Percentiles rank a stretch among this genome's conserved stretches.
These are phyloP conservation scores for Cyanistes caeruleus DNA, from an alignment of 2,113 vertebrate genomes.

Conservation along the genomic window DNA sequence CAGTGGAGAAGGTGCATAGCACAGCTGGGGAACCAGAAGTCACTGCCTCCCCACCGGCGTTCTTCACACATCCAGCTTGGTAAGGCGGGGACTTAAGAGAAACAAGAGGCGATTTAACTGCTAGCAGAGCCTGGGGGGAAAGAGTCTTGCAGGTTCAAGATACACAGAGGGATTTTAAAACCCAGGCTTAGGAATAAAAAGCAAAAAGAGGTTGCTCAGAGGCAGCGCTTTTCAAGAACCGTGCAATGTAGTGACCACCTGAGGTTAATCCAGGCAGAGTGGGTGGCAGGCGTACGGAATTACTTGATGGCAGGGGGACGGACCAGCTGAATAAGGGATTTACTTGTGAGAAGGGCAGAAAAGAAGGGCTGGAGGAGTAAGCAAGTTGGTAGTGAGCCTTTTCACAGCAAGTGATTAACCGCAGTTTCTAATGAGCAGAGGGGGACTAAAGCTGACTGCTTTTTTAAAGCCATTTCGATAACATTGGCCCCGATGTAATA, in stretches of 20 bases:
- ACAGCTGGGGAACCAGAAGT: neutral
- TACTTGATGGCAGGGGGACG: slow-evolving; percentile 8
- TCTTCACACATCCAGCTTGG: neutral
- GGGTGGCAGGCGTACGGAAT: slow-evolving; percentile 56
- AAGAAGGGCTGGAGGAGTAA: slow-evolving; percentile 23
- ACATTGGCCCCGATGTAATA: slow-evolving; percentile 33
- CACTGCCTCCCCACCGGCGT: neutral
- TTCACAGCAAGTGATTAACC: slow-evolving; percentile 52
- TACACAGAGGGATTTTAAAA: slow-evolving; percentile 55
- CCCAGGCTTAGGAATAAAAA: slow-evolving; percentile 31
- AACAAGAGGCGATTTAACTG: slow-evolving; percentile 54
- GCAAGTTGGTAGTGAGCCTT: slow-evolving; percentile 42
- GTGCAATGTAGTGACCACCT: slow-evolving; percentile 55
- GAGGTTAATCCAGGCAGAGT: slow-evolving; percentile 67
- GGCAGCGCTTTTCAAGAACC: slow-evolving; percentile 43
- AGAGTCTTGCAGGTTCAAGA: slow-evolving; percentile 38
- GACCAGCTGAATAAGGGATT: slow-evolving; percentile 58
- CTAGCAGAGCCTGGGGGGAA: slow-evolving; percentile 24
- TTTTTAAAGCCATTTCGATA: slow-evolving; percentile 60
- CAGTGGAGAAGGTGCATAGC: neutral
- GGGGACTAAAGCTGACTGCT: slow-evolving; percentile 33
- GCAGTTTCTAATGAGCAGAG: slow-evolving; percentile 38
- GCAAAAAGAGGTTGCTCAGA: slow-evolving; percentile 28
- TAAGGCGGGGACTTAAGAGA: neutral
- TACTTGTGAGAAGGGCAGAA: slow-evolving; percentile 49